Percentiles rank a stretch among this genome's conserved stretches.
These are phyloP conservation scores for Danio tinwini DNA, from an alignment of 2,797 vertebrate genomes.

Conservation along the genomic window DNA sequence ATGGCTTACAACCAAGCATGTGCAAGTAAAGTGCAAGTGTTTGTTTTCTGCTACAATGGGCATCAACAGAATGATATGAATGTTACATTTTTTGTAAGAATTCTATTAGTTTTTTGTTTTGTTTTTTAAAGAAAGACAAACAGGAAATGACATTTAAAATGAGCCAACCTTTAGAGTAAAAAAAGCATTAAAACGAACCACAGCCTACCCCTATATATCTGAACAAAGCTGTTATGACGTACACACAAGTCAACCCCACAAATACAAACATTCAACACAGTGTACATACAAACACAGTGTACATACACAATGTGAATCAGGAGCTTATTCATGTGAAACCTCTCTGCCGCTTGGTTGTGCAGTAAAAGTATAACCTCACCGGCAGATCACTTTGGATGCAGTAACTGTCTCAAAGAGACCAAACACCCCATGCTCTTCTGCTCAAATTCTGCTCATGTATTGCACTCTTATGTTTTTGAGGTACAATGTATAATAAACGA, in stretches of 20 bases:
- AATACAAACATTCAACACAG: not conserved
- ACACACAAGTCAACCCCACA: not conserved
- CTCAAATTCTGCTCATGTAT: slow-evolving; percentile 43
- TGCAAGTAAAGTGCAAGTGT: too few relatives aligned
- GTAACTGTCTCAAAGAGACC: not conserved
- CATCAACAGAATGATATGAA: too few relatives aligned
- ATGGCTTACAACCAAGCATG: too few relatives aligned
- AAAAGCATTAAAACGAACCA: not conserved
- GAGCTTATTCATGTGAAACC: slow-evolving; percentile 19
- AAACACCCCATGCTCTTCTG: slow-evolving; percentile 20
- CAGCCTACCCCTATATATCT: not conserved
- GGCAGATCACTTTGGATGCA: slow-evolving; percentile 17
- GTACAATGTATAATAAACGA: slow-evolving; percentile 53
- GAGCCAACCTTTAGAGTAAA: not conserved
- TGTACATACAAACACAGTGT: not conserved
- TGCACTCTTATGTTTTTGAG: slow-evolving; percentile 24
- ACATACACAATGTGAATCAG: not conserved
- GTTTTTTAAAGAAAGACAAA: not conserved
- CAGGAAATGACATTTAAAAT: not conserved
- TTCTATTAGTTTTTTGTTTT: too few relatives aligned
- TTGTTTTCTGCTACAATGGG: too few relatives aligned
- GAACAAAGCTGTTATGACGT: slow-evolving; percentile 7
- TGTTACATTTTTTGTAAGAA: too few relatives aligned
- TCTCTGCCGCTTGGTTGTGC: slow-evolving; percentile 2
- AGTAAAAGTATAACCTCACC: slow-evolving; percentile 30